Evolutionary conservation across 2,113 vertebrate species (phyloP).

Genomic region (Corythoichthys haematopterus): DNA sequence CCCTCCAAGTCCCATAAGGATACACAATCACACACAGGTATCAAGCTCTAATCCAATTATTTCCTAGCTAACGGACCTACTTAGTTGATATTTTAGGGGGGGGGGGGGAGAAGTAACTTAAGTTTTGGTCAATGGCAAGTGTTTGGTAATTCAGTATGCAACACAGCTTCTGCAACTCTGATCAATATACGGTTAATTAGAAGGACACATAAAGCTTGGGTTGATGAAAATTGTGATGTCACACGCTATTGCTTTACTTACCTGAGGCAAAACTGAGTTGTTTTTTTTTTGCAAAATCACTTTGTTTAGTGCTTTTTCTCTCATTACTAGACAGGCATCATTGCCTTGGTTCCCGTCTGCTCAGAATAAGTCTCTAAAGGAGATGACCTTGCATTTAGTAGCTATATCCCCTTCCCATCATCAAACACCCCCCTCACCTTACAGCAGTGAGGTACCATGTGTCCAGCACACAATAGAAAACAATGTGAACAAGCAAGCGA

Average conservation of each 20-base stretch:
- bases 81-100: conserved; percentile 20
- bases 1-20: conserved; percentile 28
- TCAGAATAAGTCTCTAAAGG: conserved; percentile 15
- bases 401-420: conserved; percentile 19
- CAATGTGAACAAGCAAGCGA: conserved; percentile 39
- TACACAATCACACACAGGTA: conserved; percentile 31
- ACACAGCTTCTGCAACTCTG: conserved; percentile 9
- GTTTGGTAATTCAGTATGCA: conserved; percentile 12
- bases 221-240: conserved; percentile 1
- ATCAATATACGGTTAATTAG: conserved; percentile 19
- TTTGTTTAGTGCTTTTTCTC: conserved; percentile 36
- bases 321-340: conserved; percentile 10
- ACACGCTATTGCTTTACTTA: conserved; percentile 2
- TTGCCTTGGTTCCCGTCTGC: conserved; percentile 14
- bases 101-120: neutral
- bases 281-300: neutral
- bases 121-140: neutral
- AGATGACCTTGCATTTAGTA: conserved; percentile 37
- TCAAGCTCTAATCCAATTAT: conserved; percentile 38
- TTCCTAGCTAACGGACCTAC: conserved; percentile 37
- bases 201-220: conserved; percentile 5
- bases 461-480: conserved; percentile 45
- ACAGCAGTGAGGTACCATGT: conserved; percentile 34
- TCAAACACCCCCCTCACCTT: neutral
- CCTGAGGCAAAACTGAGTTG: neutral